These are phyloP conservation scores for Unio delphinus DNA, from an alignment of 2,888 invertebrate genomes.

Conservation along the genomic window DNA sequence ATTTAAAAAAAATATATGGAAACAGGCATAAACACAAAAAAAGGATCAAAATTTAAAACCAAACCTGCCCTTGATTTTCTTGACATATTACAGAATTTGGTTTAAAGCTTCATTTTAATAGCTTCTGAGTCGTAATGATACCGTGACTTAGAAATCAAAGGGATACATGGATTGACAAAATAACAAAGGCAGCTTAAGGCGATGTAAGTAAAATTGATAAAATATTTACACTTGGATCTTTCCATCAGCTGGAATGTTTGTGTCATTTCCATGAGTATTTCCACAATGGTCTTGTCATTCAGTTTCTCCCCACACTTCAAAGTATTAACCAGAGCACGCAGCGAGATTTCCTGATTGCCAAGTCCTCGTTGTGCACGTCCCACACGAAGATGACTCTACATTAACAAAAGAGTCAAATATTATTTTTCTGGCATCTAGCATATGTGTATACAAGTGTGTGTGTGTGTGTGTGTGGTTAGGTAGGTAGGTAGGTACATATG, in stretches of 20 bases:
- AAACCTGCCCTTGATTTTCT: no score
- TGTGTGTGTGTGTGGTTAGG: no score
- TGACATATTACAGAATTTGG: no score
- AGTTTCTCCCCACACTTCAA: constrained; percentile 20
- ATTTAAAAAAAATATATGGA: no score
- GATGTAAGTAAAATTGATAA: background rate
- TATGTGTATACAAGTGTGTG: no score
- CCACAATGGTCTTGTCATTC: constrained; percentile 27
- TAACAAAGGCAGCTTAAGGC: background rate
- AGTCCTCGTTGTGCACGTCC: constrained; percentile 30
- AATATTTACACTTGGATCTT: constrained; percentile 12
- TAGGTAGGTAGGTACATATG: no score
- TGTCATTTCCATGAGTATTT: constrained; percentile 33
- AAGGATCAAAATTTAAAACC: no score
- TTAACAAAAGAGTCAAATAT: background rate
- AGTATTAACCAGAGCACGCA: constrained; percentile 45
- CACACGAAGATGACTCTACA: constrained; percentile 42
- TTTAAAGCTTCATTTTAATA: no score
- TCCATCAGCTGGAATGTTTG: constrained; percentile 8
- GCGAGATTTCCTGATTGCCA: constrained; percentile 19
- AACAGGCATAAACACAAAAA: no score
- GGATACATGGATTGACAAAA: no score
- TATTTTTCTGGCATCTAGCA: background rate
- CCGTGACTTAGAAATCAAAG: no score
- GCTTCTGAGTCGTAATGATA: no score